A percentile compares a stretch with the other conserved stretches of the same genome.
These are phyloP conservation scores for Cosmia pyralina DNA, from an alignment of 2,888 invertebrate species.

Conservation along the genomic window DNA sequence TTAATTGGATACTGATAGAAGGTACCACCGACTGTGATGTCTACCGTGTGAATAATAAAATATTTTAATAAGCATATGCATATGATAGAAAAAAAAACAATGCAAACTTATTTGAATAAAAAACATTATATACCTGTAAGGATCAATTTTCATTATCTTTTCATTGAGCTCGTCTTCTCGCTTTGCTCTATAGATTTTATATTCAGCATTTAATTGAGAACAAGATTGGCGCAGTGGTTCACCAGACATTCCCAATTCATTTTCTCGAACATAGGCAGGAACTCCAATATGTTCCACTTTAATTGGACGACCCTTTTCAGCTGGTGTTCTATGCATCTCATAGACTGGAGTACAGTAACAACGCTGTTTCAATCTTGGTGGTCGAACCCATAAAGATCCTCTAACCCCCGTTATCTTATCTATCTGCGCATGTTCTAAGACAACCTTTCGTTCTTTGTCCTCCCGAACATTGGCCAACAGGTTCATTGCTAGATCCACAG, in stretches of 20 bases:
- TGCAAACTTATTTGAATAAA: neutral
- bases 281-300: conserved; percentile 82
- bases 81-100: neutral
- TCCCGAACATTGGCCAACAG: conserved; percentile 75
- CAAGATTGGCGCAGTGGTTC: conserved; percentile 68
- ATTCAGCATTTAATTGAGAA: conserved; percentile 73
- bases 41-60: neutral
- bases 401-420: conserved; percentile 72
- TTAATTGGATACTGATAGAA: neutral
- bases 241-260: conserved; percentile 79
- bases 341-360: conserved; percentile 80
- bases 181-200: conserved; percentile 73
- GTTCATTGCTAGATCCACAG: conserved; percentile 83
- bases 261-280: conserved; percentile 76
- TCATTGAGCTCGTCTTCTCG: conserved; percentile 75
- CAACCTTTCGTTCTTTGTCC: conserved; percentile 80
- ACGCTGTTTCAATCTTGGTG: conserved; percentile 75
- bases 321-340: conserved; percentile 78
- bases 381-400: conserved; percentile 79
- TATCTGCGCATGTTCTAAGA: conserved; percentile 81
- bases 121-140: conserved; percentile 74
- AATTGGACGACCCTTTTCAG: conserved; percentile 77
- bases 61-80: neutral
- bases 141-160: conserved; percentile 79
- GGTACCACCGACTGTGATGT: neutral